phyloP scores from a whole-genome alignment of 2,888 invertebrate genomes.

The Mesochorus sp. region DNA sequence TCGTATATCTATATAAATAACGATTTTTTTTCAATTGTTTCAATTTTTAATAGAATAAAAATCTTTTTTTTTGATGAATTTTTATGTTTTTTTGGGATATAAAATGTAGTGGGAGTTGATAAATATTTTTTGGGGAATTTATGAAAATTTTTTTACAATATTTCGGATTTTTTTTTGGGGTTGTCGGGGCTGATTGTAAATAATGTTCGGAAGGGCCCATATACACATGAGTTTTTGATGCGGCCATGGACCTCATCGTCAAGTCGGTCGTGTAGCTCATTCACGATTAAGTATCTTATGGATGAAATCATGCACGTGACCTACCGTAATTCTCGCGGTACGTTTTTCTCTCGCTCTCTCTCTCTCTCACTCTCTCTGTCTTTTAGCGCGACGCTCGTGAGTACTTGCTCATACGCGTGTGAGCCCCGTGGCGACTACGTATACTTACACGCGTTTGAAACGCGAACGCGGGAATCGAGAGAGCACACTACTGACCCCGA shows the following conservation, averaged over 20 bases:
- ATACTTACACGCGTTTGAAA: constrained; percentile 68
- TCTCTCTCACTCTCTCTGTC: constrained; percentile 4
- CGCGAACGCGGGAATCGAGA: constrained; percentile 72
- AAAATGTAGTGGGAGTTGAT: too few species aligned
- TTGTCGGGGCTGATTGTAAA: too few species aligned
- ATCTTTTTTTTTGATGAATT: too few species aligned
- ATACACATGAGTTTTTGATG: constrained; percentile 25
- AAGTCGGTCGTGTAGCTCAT: constrained; percentile 62
- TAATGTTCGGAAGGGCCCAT: too few species aligned
- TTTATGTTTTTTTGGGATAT: too few species aligned
- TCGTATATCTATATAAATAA: too few species aligned
- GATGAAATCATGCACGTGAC: constrained; percentile 76
- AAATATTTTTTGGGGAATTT: too few species aligned
- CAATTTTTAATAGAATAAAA: too few species aligned
- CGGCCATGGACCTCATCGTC: constrained; percentile 58
- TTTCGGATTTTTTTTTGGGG: too few species aligned
- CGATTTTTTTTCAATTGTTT: too few species aligned
- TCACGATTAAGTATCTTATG: constrained; percentile 75
- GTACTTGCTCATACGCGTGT: constrained; percentile 3
- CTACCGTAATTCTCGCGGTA: constrained; percentile 70
- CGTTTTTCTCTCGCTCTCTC: constrained; percentile 21
- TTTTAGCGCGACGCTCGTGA: constrained; percentile 31
- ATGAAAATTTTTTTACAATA: too few species aligned
- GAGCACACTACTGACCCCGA: constrained; percentile 55
- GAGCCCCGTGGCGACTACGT: constrained; percentile 5